Evolutionary conservation across 2,888 invertebrate species (phyloP).

Genomic region (Orthosia cruda): DNA sequence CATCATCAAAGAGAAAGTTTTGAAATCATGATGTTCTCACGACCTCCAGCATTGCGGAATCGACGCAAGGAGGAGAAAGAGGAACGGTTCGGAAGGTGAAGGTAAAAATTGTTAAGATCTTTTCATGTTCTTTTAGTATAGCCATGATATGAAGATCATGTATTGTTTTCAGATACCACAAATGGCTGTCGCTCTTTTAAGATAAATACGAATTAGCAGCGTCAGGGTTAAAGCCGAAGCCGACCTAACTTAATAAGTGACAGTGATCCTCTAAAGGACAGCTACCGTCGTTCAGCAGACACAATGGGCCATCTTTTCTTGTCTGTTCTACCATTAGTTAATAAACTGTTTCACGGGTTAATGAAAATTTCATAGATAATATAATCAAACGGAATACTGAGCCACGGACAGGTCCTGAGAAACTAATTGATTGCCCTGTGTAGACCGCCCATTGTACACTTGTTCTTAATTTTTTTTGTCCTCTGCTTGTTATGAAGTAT

Average conservation of each 20-base stretch:
- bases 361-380: slow-evolving; percentile 2
- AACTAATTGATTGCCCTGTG: not conserved
- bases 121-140: no score
- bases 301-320: slow-evolving; percentile 7
- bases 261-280: slow-evolving; percentile 13
- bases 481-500: no score
- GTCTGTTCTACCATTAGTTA: not conserved
- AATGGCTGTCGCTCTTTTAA: not conserved
- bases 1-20: no score
- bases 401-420: not conserved
- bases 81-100: no score
- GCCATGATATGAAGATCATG: not conserved
- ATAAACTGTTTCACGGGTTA: not conserved
- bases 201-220: not conserved
- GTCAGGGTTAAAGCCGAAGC: slow-evolving; percentile 1
- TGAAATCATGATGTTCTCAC: no score
- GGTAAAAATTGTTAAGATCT: no score
- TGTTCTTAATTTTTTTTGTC: no score
- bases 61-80: no score
- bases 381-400: not conserved
- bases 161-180: not conserved
- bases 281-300: not conserved
- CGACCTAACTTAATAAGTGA: not conserved
- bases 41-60: no score
- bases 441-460: no score